Evolutionary conservation across 2,888 invertebrate genomes (phyloP), one percentile per base, ranked within the genome.

Genomic region (Campaea margaritaria): DNA sequence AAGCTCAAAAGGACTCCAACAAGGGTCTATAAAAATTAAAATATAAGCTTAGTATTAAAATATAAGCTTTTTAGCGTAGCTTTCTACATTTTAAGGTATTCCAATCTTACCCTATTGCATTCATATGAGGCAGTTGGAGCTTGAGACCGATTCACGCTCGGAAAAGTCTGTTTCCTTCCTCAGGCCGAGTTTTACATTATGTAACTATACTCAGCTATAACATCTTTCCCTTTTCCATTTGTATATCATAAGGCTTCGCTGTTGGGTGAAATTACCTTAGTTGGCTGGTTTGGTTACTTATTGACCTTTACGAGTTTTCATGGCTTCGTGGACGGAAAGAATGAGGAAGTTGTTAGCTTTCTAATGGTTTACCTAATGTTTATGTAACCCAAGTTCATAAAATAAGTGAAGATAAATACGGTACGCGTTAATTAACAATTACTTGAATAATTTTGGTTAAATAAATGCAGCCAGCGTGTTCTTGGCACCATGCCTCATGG

Each of bases 281-380:
- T 48, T 36, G 46, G 14, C 27, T 16, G 31, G 21, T 21, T 44
- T 49, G 38, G 38, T 43, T n/a, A 43, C 13, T 43, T 43, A 14
- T 44, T 60, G 62, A 62, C 62, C 65, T 60, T 65, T 57, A 34
- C 31, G 45, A 52, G 53, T 57, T 62, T 60, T 34, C 21, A 41
- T 44, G 53, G 58, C 53, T 58, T 58, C 47, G 38, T 15, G 44
- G 27, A 21, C 12, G 38, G 27, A 27, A 36, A 16, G 36, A 14
- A 21, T 14, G 15, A 42, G 28, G 28, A 42, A 50, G 10, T 16
- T 45, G 31, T 45, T 34, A 14, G 27, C 36, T 36, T 38, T 48
- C 4, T 13, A 14, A 14, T 2, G 15, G 46, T 34, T 16, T 34
- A 45, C 14, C 21, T n/a, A 8, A 12, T 21, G 3, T 7, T n/a